phyloP scores from a whole-genome alignment of 2,113 vertebrate species.

The Pachycephala philippinensis region DNA sequence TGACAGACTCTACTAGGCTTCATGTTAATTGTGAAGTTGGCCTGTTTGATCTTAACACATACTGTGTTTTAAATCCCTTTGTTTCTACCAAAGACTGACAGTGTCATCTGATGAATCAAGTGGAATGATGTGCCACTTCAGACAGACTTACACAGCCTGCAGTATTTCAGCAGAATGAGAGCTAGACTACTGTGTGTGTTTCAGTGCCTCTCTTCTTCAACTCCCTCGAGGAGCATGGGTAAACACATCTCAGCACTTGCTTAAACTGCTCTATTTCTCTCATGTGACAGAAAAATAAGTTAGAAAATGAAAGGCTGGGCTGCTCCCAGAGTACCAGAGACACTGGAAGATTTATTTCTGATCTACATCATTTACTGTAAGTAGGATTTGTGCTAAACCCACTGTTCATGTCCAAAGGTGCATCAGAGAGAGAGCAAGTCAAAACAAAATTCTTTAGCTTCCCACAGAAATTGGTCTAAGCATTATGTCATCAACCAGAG shows the following conservation, averaged over 20 bases:
- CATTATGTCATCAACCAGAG: not conserved
- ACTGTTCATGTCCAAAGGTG: not conserved
- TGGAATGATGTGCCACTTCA: not conserved
- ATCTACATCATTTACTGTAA: not conserved
- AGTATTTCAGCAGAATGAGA: not conserved
- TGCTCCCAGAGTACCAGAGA: not conserved
- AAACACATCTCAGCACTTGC: not conserved
- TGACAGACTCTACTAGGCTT: not conserved
- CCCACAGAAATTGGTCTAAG: not conserved
- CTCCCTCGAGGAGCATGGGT: rapidly evolving
- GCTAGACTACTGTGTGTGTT: not conserved
- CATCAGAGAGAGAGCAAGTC: not conserved
- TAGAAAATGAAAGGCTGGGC: not conserved
- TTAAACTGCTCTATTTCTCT: not conserved
- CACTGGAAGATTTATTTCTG: not conserved
- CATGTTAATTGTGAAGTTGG: not conserved
- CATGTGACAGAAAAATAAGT: not conserved
- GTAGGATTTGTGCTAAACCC: not conserved
- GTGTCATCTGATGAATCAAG: not conserved
- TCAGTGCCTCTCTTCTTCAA: not conserved
- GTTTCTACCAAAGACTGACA: not conserved
- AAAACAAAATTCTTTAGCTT: not conserved
- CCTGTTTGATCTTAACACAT: not conserved
- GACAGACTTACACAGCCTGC: not conserved
- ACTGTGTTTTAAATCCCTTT: not conserved